A percentile compares a stretch with the other conserved stretches of the same genome.
These are phyloP conservation scores for Anguilla anguilla DNA, from an alignment of 2,797 vertebrate genomes.

Conservation along the genomic window DNA sequence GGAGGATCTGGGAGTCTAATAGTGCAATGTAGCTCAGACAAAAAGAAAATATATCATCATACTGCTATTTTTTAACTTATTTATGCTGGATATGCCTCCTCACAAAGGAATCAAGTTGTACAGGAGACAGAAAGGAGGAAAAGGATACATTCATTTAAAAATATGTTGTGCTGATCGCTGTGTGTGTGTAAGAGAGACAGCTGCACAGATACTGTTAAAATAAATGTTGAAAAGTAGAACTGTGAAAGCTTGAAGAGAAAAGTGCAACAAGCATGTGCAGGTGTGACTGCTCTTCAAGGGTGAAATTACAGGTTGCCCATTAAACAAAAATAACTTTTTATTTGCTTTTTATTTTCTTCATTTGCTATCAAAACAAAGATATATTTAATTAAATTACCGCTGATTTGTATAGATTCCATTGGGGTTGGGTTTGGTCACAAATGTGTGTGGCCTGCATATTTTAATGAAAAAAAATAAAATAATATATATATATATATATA, in stretches of 20 bases:
- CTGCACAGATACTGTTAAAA: background rate
- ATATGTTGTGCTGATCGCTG: background rate
- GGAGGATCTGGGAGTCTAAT: background rate
- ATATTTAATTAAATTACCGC: background rate
- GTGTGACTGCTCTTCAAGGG: background rate
- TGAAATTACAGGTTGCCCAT: background rate
- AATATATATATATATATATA: background rate
- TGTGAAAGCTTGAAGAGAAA: background rate
- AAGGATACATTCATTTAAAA: background rate
- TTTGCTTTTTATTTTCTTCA: background rate
- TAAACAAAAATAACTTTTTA: background rate
- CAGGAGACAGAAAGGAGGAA: background rate
- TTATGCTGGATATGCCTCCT: background rate
- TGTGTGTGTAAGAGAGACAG: background rate
- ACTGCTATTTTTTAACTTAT: background rate
- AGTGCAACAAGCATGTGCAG: background rate
- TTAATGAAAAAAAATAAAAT: background rate
- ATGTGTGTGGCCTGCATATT: constrained; percentile 30
- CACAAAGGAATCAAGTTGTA: background rate
- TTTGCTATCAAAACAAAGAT: background rate
- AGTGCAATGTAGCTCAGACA: background rate
- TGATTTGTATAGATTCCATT: background rate
- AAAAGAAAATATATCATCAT: background rate
- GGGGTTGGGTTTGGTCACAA: background rate
- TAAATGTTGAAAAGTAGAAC: background rate